Conservation (phyloP, 2,888 invertebrate species). For the Scelioninae gen. 1 region DNA sequence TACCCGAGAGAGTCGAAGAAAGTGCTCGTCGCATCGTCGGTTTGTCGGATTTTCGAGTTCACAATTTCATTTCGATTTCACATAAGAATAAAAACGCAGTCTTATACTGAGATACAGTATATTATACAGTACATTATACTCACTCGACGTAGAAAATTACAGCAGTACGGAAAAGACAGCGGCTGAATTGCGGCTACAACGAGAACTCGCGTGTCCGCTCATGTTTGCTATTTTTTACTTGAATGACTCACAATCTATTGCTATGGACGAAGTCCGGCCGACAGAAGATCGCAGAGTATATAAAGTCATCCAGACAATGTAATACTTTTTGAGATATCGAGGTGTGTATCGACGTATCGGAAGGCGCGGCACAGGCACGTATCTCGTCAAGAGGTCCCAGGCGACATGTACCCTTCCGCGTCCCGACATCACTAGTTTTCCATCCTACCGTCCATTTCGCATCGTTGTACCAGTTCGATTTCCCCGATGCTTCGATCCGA, state of each 20-base stretch:
- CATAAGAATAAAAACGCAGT: constrained; percentile 77
- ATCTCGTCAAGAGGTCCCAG: constrained; percentile 71
- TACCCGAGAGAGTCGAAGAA: constrained; percentile 54
- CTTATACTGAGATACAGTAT: too few relatives aligned
- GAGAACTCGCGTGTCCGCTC: constrained; percentile 35
- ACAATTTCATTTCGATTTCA: constrained; percentile 78
- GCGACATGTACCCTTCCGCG: constrained; percentile 64
- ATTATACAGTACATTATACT: constrained; percentile 73
- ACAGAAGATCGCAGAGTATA: constrained; percentile 59
- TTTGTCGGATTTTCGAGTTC: constrained; percentile 74
- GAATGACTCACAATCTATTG: constrained; percentile 72
- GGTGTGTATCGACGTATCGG: constrained; percentile 70
- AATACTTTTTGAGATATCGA: constrained; percentile 69
- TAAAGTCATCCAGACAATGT: constrained; percentile 67
- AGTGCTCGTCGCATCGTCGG: constrained; percentile 54
- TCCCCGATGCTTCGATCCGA: background rate
- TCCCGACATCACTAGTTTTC: constrained; percentile 46
- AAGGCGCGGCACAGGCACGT: constrained; percentile 49
- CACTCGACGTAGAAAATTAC: constrained; percentile 76
- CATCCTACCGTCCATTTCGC: constrained; percentile 47
- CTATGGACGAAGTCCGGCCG: constrained; percentile 61
- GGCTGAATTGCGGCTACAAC: constrained; percentile 61
- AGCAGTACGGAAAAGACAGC: constrained; percentile 71
- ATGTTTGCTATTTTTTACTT: constrained; percentile 66
- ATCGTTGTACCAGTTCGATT: constrained; percentile 40